A percentile compares a stretch with the other conserved stretches of the same genome.
These are phyloP conservation scores for Agriopis leucophaearia DNA, from an alignment of 2,888 invertebrate species.

Conservation along the genomic window DNA sequence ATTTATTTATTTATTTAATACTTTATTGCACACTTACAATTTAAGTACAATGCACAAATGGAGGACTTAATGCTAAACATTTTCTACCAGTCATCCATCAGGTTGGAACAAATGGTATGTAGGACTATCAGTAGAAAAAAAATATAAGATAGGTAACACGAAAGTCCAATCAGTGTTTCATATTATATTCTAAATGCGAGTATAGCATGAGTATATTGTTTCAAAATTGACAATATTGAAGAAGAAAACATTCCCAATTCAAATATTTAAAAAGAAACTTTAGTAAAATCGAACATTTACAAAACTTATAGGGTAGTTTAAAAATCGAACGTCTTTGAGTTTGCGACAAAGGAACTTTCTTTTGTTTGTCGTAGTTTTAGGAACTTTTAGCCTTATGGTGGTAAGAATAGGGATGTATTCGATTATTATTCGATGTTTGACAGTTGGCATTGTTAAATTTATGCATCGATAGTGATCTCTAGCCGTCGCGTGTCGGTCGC, in stretches of 20 bases:
- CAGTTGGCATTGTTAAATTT: slow-evolving; percentile 62
- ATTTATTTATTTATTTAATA: no score
- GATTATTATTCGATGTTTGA: slow-evolving; percentile 50
- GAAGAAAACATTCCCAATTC: slow-evolving; percentile 29
- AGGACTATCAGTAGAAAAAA: no score
- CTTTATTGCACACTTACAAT: no score
- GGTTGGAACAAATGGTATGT: no score
- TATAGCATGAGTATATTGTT: neutral
- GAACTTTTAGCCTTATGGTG: slow-evolving; percentile 34
- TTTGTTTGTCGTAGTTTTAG: slow-evolving; percentile 27
- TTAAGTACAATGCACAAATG: no score
- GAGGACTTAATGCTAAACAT: no score
- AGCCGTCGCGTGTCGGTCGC: slow-evolving; percentile 72
- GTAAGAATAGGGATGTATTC: slow-evolving; percentile 55
- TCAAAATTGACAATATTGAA: slow-evolving; percentile 18
- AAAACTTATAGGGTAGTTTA: slow-evolving; percentile 49
- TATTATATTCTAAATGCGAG: neutral
- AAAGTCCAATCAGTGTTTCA: no score
- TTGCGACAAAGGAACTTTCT: slow-evolving; percentile 43
- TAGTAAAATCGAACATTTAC: slow-evolving; percentile 34
- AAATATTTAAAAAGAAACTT: slow-evolving; percentile 25
- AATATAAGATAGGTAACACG: no score
- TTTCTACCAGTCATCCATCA: no score
- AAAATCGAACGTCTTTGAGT: slow-evolving; percentile 67
- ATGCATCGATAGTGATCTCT: slow-evolving; percentile 72